phyloP scores from a whole-genome alignment of 2,888 invertebrate genomes.

The Itoplectis maculator region DNA sequence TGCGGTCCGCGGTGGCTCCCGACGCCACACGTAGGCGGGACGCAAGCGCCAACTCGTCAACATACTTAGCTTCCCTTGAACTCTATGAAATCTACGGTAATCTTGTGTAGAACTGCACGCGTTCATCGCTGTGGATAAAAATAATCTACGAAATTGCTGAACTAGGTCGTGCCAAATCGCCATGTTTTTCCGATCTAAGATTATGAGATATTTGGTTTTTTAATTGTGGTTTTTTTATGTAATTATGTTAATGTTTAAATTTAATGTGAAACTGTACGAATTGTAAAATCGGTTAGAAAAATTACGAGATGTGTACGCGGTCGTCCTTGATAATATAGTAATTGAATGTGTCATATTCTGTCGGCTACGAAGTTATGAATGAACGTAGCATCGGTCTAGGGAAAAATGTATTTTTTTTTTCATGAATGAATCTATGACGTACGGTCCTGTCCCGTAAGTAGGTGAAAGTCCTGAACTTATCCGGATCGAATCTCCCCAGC shows the following conservation, averaged over 20 bases:
- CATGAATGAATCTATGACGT: constrained; percentile 54
- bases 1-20: neutral
- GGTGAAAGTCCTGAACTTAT: constrained; percentile 62
- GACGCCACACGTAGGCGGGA: constrained; percentile 17
- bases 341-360: neutral
- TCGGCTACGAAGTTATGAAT: neutral
- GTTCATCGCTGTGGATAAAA: neutral
- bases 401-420: neutral
- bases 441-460: constrained; percentile 41
- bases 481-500: constrained; percentile 50
- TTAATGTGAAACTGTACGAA: too few relatives aligned
- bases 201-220: neutral
- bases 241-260: too few relatives aligned
- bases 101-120: neutral
- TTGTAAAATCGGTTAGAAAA: too few relatives aligned
- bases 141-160: neutral
- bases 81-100: neutral
- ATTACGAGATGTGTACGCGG: neutral
- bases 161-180: too few relatives aligned
- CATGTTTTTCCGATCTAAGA: neutral
- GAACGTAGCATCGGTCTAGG: neutral
- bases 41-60: neutral
- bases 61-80: constrained; percentile 8
- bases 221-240: neutral
- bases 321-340: neutral